These are phyloP conservation scores for Platerodrilus igneus DNA, from an alignment of 2,888 invertebrate species.

Conservation along the genomic window DNA sequence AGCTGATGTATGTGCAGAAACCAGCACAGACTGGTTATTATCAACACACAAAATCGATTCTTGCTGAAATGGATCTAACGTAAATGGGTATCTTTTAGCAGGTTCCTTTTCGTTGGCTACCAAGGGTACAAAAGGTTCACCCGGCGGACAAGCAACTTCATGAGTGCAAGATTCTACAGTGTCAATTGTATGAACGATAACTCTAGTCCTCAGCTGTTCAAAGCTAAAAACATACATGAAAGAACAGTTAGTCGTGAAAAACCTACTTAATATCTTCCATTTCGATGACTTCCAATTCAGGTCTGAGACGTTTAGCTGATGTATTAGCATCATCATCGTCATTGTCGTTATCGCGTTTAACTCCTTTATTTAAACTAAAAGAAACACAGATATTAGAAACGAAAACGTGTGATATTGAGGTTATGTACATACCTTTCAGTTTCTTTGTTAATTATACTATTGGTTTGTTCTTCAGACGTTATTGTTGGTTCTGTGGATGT, in stretches of 20 bases:
- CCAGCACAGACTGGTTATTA: conserved; percentile 95
- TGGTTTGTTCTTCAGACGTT: not conserved
- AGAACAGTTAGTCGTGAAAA: not conserved
- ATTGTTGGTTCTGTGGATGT: conserved; percentile 29
- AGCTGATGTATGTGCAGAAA: conserved; percentile 98
- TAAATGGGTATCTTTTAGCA: conserved; percentile 89
- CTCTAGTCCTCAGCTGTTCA: conserved; percentile 72
- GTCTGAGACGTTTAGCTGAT: conserved; percentile 38
- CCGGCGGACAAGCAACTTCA: conserved; percentile 92
- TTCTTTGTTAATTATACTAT: conserved; percentile 6
- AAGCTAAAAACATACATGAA: conserved; percentile 53
- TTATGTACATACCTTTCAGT: conserved; percentile 19
- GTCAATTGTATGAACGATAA: conserved; percentile 83
- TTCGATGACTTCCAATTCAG: conserved; percentile 38
- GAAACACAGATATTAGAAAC: conserved; percentile 24
- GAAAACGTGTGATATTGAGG: conserved; percentile 23
- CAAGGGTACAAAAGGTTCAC: conserved; percentile 68
- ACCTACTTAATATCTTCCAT: conserved; percentile 44
- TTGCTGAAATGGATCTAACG: conserved; percentile 95
- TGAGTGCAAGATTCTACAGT: conserved; percentile 92
- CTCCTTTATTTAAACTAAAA: conserved; percentile 29
- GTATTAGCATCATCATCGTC: conserved; percentile 26
- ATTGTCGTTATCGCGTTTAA: conserved; percentile 39
- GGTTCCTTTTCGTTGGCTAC: conserved; percentile 61
- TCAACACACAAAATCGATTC: conserved; percentile 96